Evolutionary conservation across 1,140 invertebrate species (phyloP), one percentile per base, ranked within the genome.

Genomic region (Drosophila pruinosa): DNA sequence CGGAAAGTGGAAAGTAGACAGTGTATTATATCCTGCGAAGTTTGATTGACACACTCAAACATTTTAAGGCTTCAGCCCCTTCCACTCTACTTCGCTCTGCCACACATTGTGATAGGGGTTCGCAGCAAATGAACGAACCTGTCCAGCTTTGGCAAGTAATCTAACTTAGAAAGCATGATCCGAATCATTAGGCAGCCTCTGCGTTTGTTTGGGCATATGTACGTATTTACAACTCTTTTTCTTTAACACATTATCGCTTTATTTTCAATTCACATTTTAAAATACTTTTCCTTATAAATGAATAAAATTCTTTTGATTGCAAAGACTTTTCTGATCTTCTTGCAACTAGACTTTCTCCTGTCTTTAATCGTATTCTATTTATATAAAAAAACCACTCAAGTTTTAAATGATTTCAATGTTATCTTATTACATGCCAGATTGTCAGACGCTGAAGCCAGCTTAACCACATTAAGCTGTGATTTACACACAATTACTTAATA

Each of bases 1-100:
- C 17, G 26, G 24, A 7, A 10, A 7, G 48, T 19, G 12, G 19
- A 6, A 58, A 45, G 26, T 58, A 26, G 39, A 45, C 14, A 28
- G 22, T 28, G 38, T 57, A 26, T 41, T 6, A 24, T 57, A 43
- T 19, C 54, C 24, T 28, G 22, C 36, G 4, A 24, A 24, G 48
- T 48, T 70, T 70, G 59, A 70, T 70, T 70, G 59, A 64, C 67
- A 61, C 38, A 45, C 45, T 61, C 54, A 48, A 48, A 4, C 36
- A 19, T 6, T 36, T 34, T 6, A 36, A 17, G 36, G 21, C n/a
- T 34, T 53, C 14, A 15, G 22, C 3, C 12, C 38, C 14, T 39
- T 7, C 1, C 38, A 15, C 4, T 43, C 15, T 43, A 12, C 34
- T 12, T 12, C n/a, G n/a, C 12, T 2, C 10, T 26, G 8, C 14